Percentiles rank a stretch among this genome's conserved stretches.
Conservation (phyloP, 2,888 invertebrate genomes). For the Zaprionus lineosus region DNA sequence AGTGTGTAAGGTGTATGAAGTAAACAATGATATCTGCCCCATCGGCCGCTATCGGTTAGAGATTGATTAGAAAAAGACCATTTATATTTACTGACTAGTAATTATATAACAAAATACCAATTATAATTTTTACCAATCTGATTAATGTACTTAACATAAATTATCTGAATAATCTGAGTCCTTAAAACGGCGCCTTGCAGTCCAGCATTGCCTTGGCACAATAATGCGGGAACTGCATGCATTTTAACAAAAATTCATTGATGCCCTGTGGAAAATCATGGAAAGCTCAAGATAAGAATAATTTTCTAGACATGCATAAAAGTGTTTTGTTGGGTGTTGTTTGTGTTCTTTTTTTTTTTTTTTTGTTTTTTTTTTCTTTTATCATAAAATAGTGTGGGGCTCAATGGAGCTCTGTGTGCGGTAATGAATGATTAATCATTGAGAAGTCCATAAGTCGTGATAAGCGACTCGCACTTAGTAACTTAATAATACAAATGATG, state of each 20-base stretch:
- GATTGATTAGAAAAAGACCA: slow-evolving; percentile 29
- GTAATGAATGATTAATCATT: slow-evolving; percentile 50
- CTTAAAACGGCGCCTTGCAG: slow-evolving; percentile 84
- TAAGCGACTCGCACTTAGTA: slow-evolving; percentile 29
- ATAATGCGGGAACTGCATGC: slow-evolving; percentile 88
- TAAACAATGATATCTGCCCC: slow-evolving; percentile 18
- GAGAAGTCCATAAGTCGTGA: slow-evolving; percentile 32
- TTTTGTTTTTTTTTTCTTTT: slow-evolving; percentile 22
- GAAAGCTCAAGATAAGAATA: too few species aligned
- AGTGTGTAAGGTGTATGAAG: too few species aligned
- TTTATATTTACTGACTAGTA: slow-evolving; percentile 55
- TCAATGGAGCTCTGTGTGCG: slow-evolving; percentile 9
- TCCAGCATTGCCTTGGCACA: slow-evolving; percentile 89
- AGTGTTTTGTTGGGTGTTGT: neutral
- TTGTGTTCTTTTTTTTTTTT: neutral
- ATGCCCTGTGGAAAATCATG: slow-evolving; percentile 84
- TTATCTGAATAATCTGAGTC: slow-evolving; percentile 4
- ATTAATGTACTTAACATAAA: slow-evolving; percentile 45
- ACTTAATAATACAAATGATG: slow-evolving; percentile 35
- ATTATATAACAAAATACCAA: slow-evolving; percentile 55
- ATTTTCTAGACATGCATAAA: too few species aligned
- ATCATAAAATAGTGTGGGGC: slow-evolving; percentile 26
- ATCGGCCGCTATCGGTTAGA: slow-evolving; percentile 17
- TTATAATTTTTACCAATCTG: slow-evolving; percentile 33
- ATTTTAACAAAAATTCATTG: slow-evolving; percentile 87